Percentiles rank a stretch among this genome's conserved stretches.
These are phyloP conservation scores for Cepphus grylle DNA, from an alignment of 2,113 vertebrate species.

Conservation along the genomic window DNA sequence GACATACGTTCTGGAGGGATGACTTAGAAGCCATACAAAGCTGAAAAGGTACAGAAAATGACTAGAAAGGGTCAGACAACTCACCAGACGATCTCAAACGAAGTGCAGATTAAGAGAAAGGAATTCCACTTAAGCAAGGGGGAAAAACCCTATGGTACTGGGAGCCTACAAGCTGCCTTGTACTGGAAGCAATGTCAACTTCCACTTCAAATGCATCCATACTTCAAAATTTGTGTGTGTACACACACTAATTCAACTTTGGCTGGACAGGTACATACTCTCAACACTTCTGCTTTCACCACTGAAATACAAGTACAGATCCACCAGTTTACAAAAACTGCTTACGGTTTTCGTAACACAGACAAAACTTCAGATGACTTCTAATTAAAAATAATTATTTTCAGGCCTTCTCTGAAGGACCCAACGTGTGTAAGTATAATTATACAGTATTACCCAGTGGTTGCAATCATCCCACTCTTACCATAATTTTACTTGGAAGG, in stretches of 20 bases:
- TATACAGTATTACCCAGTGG: neutral
- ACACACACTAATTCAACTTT: neutral
- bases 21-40: neutral
- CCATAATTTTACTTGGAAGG: neutral
- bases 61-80: neutral
- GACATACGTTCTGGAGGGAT: neutral
- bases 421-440: neutral
- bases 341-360: neutral
- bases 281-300: neutral
- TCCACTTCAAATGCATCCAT: neutral
- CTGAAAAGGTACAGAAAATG: neutral
- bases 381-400: constrained; percentile 26
- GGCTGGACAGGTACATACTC: neutral
- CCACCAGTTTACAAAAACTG: neutral
- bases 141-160: neutral
- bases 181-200: neutral
- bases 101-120: neutral
- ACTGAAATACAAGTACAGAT: neutral
- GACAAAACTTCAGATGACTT: neutral
- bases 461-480: neutral
- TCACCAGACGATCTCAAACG: neutral
- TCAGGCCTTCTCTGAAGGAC: neutral
- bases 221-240: rapidly evolving
- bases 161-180: neutral
- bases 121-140: neutral